These are phyloP conservation scores for Zaprionus camerounensis DNA, from an alignment of 1,140 invertebrate species.

Conservation along the genomic window DNA sequence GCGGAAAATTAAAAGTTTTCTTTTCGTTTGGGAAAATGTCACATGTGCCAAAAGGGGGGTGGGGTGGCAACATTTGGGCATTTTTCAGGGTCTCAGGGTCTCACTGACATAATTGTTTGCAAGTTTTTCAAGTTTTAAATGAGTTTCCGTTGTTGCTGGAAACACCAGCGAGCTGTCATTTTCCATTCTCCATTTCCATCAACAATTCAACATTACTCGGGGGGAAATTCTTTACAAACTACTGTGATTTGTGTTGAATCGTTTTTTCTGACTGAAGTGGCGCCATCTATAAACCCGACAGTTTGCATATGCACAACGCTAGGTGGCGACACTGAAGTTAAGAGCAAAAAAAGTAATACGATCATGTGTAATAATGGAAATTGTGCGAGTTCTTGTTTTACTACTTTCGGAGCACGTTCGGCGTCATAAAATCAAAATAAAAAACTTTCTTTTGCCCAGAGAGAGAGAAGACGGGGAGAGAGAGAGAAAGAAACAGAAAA, in stretches of 20 bases:
- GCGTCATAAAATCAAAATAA: slow-evolving; percentile 76
- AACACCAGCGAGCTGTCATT: background rate
- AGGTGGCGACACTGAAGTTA: slow-evolving; percentile 1
- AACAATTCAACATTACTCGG: background rate
- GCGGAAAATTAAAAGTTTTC: slow-evolving; percentile 82
- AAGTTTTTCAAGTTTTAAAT: slow-evolving; percentile 53
- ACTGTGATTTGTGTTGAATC: background rate
- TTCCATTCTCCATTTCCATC: background rate
- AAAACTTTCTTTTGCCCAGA: slow-evolving; percentile 50
- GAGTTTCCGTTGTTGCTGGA: slow-evolving; percentile 26
- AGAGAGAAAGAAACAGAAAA: slow-evolving; percentile 19
- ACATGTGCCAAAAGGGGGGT: slow-evolving; percentile 47
- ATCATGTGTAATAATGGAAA: slow-evolving; percentile 35
- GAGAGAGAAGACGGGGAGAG: background rate
- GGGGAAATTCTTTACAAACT: slow-evolving; percentile 10
- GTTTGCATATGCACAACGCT: slow-evolving; percentile 1
- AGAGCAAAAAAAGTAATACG: background rate
- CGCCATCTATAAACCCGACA: background rate
- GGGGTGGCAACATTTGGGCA: slow-evolving; percentile 37
- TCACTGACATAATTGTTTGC: slow-evolving; percentile 36
- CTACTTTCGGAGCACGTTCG: slow-evolving; percentile 13
- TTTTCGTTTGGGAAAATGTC: slow-evolving; percentile 53
- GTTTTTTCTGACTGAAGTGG: slow-evolving; percentile 5
- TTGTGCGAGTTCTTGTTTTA: slow-evolving; percentile 3
- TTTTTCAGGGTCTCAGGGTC: slow-evolving; percentile 35